phyloP scores from a whole-genome alignment of 2,113 vertebrate species.

The Garra rufa region DNA sequence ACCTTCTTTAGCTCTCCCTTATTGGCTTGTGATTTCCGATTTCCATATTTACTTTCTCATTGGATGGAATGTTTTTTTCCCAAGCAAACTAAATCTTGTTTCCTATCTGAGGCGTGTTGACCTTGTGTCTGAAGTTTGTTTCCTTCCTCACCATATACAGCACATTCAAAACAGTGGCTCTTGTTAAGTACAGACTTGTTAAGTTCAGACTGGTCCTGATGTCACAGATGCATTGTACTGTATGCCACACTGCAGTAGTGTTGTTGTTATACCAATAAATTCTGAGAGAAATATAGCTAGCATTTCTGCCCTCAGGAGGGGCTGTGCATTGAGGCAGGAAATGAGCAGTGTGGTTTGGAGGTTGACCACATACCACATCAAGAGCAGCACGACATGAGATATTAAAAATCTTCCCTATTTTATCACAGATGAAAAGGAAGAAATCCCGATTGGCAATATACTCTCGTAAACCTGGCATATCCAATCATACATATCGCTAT shows the following conservation, averaged over 20 bases:
- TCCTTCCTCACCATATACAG: constrained; percentile 58
- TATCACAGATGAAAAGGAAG: neutral
- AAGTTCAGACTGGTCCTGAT: neutral
- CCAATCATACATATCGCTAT: neutral
- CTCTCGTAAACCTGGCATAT: neutral
- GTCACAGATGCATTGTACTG: constrained; percentile 7
- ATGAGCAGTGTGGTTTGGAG: constrained; percentile 19
- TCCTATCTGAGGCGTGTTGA: constrained; percentile 59
- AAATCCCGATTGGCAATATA: neutral
- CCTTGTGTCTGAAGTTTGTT: constrained; percentile 48
- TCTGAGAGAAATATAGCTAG: neutral
- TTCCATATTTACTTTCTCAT: constrained; percentile 65
- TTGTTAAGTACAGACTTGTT: neutral
- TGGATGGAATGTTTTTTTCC: constrained; percentile 34
- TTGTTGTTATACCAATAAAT: neutral
- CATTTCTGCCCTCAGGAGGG: neutral
- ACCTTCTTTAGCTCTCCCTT: constrained; percentile 48
- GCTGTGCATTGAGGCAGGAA: constrained; percentile 25
- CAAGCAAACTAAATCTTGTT: constrained; percentile 60
- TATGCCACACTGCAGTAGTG: neutral
- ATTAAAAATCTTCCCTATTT: neutral
- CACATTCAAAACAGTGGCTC: constrained; percentile 10
- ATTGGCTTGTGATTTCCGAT: constrained; percentile 37
- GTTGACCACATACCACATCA: constrained; percentile 13
- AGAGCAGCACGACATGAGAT: neutral